Conservation (phyloP, 2,113 vertebrate species). For the Oxygymnocypris stewartii region DNA sequence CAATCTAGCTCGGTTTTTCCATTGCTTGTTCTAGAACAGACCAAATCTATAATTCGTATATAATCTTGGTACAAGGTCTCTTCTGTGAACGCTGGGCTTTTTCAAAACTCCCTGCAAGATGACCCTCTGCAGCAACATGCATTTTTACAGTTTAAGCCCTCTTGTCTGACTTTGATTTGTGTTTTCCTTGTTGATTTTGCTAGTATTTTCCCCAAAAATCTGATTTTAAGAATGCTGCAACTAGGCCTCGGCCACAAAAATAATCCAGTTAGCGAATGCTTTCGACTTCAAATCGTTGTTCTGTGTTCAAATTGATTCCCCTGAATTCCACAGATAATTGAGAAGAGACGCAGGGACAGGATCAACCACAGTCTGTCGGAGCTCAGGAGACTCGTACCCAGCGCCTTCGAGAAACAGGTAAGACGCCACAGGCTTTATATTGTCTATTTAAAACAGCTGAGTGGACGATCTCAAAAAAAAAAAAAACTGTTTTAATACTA, state of each 20-base stretch:
- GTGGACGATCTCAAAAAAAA: not conserved
- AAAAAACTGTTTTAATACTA: not conserved
- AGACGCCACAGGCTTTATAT: not conserved
- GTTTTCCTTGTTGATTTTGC: slow-evolving; percentile 1
- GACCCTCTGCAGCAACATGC: not conserved
- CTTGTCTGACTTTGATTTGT: slow-evolving; percentile 40
- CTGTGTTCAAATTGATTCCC: not conserved
- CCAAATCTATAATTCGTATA: no score
- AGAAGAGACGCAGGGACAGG: slow-evolving; percentile 90
- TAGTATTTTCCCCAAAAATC: slow-evolving; percentile 26
- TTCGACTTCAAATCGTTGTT: slow-evolving; percentile 7
- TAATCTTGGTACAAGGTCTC: no score
- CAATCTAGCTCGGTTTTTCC: no score
- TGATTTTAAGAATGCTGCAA: slow-evolving; percentile 18
- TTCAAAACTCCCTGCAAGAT: no score
- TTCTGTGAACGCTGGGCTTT: no score
- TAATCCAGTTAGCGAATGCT: slow-evolving; percentile 36
- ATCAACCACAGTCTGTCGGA: slow-evolving; percentile 96
- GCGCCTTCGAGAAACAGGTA: slow-evolving; percentile 92
- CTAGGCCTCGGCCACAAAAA: slow-evolving; percentile 20
- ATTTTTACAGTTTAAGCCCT: slow-evolving; percentile 7
- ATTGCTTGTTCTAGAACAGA: no score
- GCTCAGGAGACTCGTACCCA: slow-evolving; percentile 88
- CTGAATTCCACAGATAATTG: slow-evolving; percentile 81
- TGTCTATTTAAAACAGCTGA: not conserved